phyloP scores from a whole-genome alignment of 2,797 vertebrate species.

The Danio choprae region DNA sequence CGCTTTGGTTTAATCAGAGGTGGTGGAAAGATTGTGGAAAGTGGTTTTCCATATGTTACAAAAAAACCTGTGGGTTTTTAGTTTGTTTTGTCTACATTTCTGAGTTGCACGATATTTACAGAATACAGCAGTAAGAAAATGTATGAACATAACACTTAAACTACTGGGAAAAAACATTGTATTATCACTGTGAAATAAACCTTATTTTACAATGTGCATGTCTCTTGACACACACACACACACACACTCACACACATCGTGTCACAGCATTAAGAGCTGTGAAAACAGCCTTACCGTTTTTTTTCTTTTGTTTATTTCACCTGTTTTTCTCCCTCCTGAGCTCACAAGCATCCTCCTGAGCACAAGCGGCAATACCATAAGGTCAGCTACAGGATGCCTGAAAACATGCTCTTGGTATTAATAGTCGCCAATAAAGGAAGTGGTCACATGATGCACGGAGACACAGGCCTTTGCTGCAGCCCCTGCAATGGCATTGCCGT shows the following conservation, averaged over 20 bases:
- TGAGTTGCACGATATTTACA: not conserved
- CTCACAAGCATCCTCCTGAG: conserved; percentile 7
- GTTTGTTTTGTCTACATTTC: not conserved
- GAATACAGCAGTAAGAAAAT: not conserved
- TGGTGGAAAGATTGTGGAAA: not conserved
- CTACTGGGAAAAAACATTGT: not conserved
- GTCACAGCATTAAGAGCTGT: conserved; percentile 34
- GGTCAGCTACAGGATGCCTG: conserved; percentile 28
- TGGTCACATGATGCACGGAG: conserved; percentile 26
- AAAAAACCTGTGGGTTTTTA: not conserved
- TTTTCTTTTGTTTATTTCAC: not conserved
- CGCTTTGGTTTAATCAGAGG: conserved; percentile 19
- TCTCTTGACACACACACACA: not conserved
- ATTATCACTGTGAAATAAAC: not conserved
- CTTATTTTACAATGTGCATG: not conserved
- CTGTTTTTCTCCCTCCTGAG: not conserved
- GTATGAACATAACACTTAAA: too few relatives aligned
- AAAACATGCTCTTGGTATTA: conserved; percentile 52
- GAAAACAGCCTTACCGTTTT: not conserved
- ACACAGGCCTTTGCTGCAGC: conserved; percentile 11
- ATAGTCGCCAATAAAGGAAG: conserved; percentile 52
- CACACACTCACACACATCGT: conserved; percentile 15
- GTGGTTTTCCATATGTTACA: not conserved
- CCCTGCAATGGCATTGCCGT: conserved; percentile 37
- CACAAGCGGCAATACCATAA: conserved; percentile 18